A percentile compares a stretch with the other conserved stretches of the same genome.
Conservation (phyloP, 2,888 invertebrate species). For the Zonitis immaculata region DNA sequence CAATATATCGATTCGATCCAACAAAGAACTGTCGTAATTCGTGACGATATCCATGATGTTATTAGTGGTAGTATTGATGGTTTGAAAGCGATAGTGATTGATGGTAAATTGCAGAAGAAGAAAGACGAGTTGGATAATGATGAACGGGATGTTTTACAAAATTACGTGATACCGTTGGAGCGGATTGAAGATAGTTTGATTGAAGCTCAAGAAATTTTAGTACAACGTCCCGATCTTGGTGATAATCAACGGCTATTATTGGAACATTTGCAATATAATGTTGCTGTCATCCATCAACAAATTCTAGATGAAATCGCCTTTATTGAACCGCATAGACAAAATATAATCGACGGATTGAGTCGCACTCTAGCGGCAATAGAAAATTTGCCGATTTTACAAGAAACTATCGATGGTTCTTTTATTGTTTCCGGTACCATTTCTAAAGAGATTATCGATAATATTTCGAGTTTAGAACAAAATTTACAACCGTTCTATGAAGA, state of each 20-base stretch:
- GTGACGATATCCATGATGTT: slow-evolving; percentile 21
- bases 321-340: slow-evolving; percentile 22
- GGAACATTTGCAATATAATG: slow-evolving; percentile 40
- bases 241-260: slow-evolving; percentile 25
- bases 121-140: slow-evolving; percentile 48
- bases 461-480: slow-evolving; percentile 37
- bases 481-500: slow-evolving; percentile 37
- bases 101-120: slow-evolving; percentile 47
- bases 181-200: slow-evolving; percentile 54
- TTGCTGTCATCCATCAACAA: slow-evolving; percentile 41
- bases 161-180: slow-evolving; percentile 53
- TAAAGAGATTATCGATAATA: slow-evolving; percentile 31
- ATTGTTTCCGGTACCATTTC: slow-evolving; percentile 25
- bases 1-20: slow-evolving; percentile 25
- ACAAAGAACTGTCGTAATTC: slow-evolving; percentile 16
- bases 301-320: slow-evolving; percentile 37
- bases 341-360: not conserved
- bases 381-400: slow-evolving; percentile 35
- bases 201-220: slow-evolving; percentile 47
- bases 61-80: slow-evolving; percentile 44
- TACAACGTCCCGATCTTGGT: slow-evolving; percentile 18
- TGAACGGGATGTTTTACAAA: slow-evolving; percentile 47
- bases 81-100: slow-evolving; percentile 49
- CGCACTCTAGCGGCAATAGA: slow-evolving; percentile 39
- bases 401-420: slow-evolving; percentile 22